Percentiles rank a stretch among this genome's conserved stretches.
phyloP scores from a whole-genome alignment of 2,888 invertebrate genomes.

The Phalera bucephala region DNA sequence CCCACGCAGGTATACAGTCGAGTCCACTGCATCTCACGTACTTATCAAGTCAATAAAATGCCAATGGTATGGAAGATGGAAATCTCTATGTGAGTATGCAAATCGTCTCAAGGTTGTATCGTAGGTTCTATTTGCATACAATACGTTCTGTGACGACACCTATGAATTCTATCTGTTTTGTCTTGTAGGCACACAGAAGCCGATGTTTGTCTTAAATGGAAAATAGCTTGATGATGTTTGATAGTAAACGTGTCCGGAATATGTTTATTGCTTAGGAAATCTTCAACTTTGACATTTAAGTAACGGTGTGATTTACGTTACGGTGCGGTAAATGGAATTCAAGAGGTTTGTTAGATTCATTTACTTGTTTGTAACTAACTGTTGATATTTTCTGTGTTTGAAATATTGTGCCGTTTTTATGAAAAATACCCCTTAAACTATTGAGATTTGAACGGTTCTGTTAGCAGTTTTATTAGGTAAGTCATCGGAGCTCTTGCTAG shows the following conservation, averaged over 20 bases:
- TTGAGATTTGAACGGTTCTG: no score
- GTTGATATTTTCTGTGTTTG: no score
- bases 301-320: no score
- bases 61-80: slow-evolving; percentile 40
- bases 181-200: slow-evolving; percentile 9
- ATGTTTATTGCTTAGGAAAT: neutral
- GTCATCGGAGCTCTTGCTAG: no score
- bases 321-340: neutral
- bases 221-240: neutral
- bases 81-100: slow-evolving; percentile 49
- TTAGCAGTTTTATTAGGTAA: no score
- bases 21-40: slow-evolving; percentile 22
- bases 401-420: no score
- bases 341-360: no score
- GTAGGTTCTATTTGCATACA: slow-evolving; percentile 61
- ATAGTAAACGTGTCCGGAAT: neutral
- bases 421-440: no score
- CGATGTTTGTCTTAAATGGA: slow-evolving; percentile 4
- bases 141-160: slow-evolving; percentile 55
- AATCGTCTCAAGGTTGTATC: slow-evolving; percentile 52
- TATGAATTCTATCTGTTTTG: slow-evolving; percentile 27
- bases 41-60: slow-evolving; percentile 35
- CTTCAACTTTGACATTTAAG: neutral
- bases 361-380: no score
- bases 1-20: neutral